A percentile compares a stretch with the other conserved stretches of the same genome.
Conservation (phyloP, 2,113 vertebrate species). For the Eubucco bourcierii region DNA sequence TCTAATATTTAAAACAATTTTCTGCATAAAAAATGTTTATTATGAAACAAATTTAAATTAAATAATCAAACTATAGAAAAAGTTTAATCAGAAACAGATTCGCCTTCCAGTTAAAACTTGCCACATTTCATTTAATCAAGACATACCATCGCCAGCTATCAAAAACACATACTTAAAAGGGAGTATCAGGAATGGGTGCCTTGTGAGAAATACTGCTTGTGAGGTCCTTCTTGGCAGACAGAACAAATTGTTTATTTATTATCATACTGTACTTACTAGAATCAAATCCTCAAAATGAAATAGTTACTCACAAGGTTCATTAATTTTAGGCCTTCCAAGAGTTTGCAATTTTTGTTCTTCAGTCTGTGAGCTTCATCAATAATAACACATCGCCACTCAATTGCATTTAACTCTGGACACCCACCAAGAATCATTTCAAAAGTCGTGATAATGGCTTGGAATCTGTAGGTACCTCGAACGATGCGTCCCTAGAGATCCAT, state of each 20-base stretch:
- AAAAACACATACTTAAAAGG: not conserved
- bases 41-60: not conserved
- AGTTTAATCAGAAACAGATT: not conserved
- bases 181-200: not conserved
- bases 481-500: slow-evolving; percentile 82
- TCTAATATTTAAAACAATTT: not conserved
- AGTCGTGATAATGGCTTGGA: slow-evolving; percentile 96
- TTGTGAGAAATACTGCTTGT: not conserved
- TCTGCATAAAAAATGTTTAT: not conserved
- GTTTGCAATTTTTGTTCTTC: slow-evolving; percentile 99
- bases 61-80: not conserved
- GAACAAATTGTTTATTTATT: not conserved
- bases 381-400: slow-evolving; percentile 97
- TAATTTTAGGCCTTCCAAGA: slow-evolving; percentile 95
- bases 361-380: slow-evolving; percentile 98
- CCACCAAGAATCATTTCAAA: slow-evolving; percentile 99
- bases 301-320: slow-evolving; percentile 88
- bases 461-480: slow-evolving; percentile 90
- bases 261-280: not conserved
- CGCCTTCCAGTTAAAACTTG: not conserved
- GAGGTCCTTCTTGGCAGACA: not conserved
- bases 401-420: slow-evolving; percentile 94
- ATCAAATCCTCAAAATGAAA: not conserved
- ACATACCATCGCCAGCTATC: not conserved
- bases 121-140: not conserved